Evolutionary conservation across 2,113 vertebrate species (phyloP).

Genomic region (Vulpes vulpes): DNA sequence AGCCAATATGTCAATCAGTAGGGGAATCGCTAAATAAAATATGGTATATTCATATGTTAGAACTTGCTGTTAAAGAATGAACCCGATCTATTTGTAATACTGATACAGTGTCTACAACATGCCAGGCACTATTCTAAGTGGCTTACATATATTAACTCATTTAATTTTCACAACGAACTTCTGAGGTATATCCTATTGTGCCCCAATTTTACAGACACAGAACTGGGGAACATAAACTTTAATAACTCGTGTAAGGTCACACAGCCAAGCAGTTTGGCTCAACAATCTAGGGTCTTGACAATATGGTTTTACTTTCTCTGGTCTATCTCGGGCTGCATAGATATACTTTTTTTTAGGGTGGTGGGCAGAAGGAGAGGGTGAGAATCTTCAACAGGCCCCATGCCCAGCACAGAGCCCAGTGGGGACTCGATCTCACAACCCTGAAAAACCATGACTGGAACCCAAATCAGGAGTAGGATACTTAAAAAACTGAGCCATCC

Average conservation of each 20-base stretch:
- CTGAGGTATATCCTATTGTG: background rate
- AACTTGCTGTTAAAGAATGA: background rate
- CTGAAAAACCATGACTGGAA: background rate
- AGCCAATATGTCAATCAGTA: conserved; percentile 32
- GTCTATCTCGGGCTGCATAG: background rate
- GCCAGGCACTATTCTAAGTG: background rate
- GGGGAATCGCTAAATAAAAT: conserved; percentile 47
- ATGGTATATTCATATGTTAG: background rate
- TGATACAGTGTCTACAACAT: background rate
- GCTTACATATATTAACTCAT: background rate
- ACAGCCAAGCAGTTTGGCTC: background rate
- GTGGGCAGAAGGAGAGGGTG: background rate
- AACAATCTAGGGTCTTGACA: background rate
- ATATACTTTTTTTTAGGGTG: background rate
- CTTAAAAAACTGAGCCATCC: background rate
- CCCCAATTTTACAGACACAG: background rate
- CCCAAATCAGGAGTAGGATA: background rate
- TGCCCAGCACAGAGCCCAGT: background rate
- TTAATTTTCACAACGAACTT: conserved; percentile 27
- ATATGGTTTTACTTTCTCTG: background rate
- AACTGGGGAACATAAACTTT: background rate
- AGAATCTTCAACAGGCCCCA: background rate
- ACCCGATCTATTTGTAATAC: background rate
- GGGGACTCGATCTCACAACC: background rate
- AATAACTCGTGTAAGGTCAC: background rate